phyloP scores from a whole-genome alignment of 2,797 vertebrate species.

The Emydoidea blandingii region DNA sequence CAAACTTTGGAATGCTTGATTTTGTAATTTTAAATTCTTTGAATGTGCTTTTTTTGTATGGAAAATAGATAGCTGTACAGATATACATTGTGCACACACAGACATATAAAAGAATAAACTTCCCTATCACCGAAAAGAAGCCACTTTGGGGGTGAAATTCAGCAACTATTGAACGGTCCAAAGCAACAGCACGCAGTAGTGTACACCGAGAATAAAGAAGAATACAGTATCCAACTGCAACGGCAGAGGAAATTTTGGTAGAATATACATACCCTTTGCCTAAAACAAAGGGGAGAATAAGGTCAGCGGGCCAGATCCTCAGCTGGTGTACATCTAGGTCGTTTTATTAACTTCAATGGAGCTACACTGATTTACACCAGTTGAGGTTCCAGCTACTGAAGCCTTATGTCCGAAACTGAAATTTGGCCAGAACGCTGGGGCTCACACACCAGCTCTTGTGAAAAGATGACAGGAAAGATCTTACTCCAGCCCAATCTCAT shows the following conservation, averaged over 20 bases:
- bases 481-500: background rate
- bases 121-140: rapidly evolving
- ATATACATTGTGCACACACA: background rate
- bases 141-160: background rate
- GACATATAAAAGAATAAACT: background rate
- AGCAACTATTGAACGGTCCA: rapidly evolving
- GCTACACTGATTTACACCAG: background rate
- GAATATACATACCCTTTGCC: background rate
- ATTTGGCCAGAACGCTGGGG: rapidly evolving
- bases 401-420: background rate
- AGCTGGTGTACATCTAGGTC: background rate
- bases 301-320: background rate
- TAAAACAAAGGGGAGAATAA: background rate
- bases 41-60: background rate
- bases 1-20: rapidly evolving
- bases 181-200: rapidly evolving
- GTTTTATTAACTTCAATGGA: background rate
- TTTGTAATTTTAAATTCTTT: rapidly evolving
- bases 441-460: background rate
- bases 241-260: background rate
- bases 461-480: background rate
- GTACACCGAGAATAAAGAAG: background rate
- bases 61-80: background rate
- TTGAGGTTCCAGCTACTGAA: background rate
- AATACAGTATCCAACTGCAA: rapidly evolving